Base-by-base conservation (phyloP, 1,140 invertebrate species). In the Berghia stephanieae region DNA sequence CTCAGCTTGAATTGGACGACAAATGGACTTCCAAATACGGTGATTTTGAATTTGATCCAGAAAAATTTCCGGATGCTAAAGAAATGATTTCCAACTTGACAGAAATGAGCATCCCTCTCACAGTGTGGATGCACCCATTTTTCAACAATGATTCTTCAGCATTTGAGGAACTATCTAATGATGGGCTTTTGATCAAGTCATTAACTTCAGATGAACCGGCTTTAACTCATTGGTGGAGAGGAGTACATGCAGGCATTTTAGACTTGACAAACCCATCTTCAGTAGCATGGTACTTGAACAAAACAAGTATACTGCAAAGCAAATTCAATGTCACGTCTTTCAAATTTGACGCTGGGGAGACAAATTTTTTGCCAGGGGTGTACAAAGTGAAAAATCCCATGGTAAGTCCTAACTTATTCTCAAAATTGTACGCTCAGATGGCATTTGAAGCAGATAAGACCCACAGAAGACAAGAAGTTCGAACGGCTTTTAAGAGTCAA, bases 61-160 rank as follows among this genome's bases (percentile, higher is more conserved):
- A 86, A 0, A 95, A 94, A 86, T 97, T 98, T 88, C 92, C 93
- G 0, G 90, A 96, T 80, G 91, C 95, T 16, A 93, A 92, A 0
- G 92, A 49, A 38, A 86, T 91, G 88, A 83, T 91, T 1, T 82
- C 90, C 1, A 85, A 92, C 31, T 81, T 96, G 0, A 94, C 95
- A 80, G 81, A 84, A 0, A 86, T 92, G 79, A 93, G 93, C 0
- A 95, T 94, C 81, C 90, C 93, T 1, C 93, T 95, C 0, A 95
- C 95, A 0, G 86, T 98, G 0, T 98, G 96, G 96, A 92, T 95
- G 24, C 96, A 98, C 92, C 96, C 96, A 0, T 98, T 98, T 82
- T 94, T 96, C 40, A 96, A 96, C 83, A 91, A 92, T 46, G 91
- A 93, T 66, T 96, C 95, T 83, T 87, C 91, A n/a, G 90, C 91